Conservation (phyloP, 2,113 vertebrate genomes). For the Cathartes aura region DNA sequence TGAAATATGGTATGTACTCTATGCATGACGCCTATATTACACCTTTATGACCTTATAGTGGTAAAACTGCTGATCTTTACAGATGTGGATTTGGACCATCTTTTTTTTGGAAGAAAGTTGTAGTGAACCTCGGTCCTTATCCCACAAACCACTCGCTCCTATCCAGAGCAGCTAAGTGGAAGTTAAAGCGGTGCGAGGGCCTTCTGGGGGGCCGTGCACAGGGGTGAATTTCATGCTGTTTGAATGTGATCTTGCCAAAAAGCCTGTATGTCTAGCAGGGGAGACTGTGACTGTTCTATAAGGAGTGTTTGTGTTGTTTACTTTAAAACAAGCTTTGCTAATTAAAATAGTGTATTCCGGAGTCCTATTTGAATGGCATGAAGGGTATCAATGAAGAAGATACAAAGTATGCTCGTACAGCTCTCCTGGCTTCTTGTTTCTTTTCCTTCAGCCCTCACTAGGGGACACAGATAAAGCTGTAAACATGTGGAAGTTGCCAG, state of each 20-base stretch:
- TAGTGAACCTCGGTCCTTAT: background rate
- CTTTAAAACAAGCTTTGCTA: constrained; percentile 67
- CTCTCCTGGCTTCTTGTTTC: background rate
- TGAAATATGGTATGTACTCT: background rate
- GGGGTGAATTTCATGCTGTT: constrained; percentile 28
- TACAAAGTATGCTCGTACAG: background rate
- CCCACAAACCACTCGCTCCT: background rate
- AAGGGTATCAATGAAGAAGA: constrained; percentile 43
- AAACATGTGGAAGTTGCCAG: background rate
- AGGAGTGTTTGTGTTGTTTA: constrained; percentile 64
- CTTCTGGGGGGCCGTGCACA: background rate
- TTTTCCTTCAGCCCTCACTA: background rate
- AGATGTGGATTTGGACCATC: constrained; percentile 30
- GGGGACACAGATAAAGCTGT: background rate
- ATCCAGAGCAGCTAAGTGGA: constrained; percentile 1
- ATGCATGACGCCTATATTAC: constrained; percentile 44
- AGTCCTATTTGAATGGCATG: constrained; percentile 53
- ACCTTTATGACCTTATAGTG: constrained; percentile 38
- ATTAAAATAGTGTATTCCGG: constrained; percentile 58
- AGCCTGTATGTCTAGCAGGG: constrained; percentile 36
- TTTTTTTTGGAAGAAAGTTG: background rate
- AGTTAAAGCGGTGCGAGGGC: background rate
- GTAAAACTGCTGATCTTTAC: constrained; percentile 32
- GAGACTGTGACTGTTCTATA: constrained; percentile 53
- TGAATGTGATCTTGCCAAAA: constrained; percentile 60